Evolutionary conservation across 1,140 invertebrate genomes (phyloP).

Genomic region (Anastrepha obliqua): DNA sequence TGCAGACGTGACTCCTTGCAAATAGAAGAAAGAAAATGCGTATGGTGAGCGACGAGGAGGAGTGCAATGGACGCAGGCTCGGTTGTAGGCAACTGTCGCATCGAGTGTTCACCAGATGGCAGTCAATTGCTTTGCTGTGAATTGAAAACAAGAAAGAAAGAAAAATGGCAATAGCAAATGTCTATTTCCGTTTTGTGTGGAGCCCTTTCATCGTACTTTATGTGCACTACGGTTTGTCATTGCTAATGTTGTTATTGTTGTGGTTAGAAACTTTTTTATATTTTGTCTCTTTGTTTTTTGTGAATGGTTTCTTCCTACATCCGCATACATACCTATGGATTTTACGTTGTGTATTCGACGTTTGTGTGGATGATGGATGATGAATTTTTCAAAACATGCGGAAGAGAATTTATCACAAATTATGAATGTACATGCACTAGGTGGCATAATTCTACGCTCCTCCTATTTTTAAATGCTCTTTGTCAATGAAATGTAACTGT

Average conservation of each 20-base stretch:
- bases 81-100: conserved; percentile 1
- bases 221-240: background rate
- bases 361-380: no score
- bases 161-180: conserved; percentile 35
- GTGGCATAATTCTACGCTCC: no score
- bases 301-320: no score
- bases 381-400: no score
- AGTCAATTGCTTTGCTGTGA: conserved; percentile 31
- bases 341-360: no score
- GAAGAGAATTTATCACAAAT: no score
- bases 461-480: no score
- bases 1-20: conserved; percentile 15
- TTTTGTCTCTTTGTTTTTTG: no score
- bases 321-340: no score
- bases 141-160: conserved; percentile 7
- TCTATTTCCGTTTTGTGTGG: conserved; percentile 46
- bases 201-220: background rate
- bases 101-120: background rate
- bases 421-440: no score
- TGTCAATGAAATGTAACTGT: no score
- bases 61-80: background rate
- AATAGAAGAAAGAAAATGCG: background rate
- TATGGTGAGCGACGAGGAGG: background rate
- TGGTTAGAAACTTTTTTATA: background rate
- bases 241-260: background rate